Evolutionary conservation across 2,797 vertebrate genomes (phyloP).

Genomic region (Falco biarmicus): DNA sequence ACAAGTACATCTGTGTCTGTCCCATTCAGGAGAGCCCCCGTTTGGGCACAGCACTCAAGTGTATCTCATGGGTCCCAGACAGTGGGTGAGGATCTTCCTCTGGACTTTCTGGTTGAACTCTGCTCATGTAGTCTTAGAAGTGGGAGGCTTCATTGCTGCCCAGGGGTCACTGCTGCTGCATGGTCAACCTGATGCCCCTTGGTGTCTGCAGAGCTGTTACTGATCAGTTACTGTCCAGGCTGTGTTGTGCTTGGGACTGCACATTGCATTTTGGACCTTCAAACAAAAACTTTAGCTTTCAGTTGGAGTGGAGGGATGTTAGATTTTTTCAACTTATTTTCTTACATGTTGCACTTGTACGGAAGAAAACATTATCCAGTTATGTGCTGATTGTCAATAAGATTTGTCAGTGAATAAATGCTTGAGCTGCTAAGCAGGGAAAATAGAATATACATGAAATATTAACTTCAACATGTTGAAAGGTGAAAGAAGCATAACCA

Average conservation of each 20-base stretch:
- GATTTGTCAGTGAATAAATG: background rate
- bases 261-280: background rate
- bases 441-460: background rate
- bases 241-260: background rate
- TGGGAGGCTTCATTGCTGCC: background rate
- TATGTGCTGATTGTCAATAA: background rate
- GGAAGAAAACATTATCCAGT: background rate
- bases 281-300: background rate
- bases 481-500: background rate
- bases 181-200: too few relatives aligned
- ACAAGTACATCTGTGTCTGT: background rate
- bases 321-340: background rate
- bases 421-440: background rate
- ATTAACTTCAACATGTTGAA: background rate
- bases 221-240: background rate
- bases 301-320: background rate
- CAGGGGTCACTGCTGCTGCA: background rate
- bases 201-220: background rate
- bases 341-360: background rate
- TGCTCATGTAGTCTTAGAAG: fast-evolving
- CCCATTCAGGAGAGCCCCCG: background rate
- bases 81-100: background rate
- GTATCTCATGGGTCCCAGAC: background rate
- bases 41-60: background rate
- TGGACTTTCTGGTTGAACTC: background rate